Evolutionary conservation across 1,140 invertebrate genomes (phyloP).

Genomic region (Mercenaria mercenaria): DNA sequence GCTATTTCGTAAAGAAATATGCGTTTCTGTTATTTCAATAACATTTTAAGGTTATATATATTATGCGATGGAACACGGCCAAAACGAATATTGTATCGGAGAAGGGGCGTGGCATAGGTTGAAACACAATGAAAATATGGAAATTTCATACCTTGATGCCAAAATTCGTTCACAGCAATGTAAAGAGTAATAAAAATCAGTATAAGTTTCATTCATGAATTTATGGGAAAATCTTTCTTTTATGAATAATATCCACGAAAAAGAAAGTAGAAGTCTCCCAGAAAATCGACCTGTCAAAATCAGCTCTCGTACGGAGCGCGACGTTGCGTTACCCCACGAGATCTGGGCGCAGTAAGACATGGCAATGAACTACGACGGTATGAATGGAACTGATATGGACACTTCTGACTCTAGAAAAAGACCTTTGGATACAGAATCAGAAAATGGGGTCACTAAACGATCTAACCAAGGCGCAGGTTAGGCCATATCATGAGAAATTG

Average conservation of each 20-base stretch:
- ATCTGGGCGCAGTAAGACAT: slow-evolving; percentile 82
- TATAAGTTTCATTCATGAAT: slow-evolving; percentile 53
- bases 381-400: slow-evolving; percentile 85
- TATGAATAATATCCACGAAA: neutral
- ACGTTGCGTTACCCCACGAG: slow-evolving; percentile 81
- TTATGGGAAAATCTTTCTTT: neutral
- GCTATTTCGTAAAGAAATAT: neutral
- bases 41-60: slow-evolving; percentile 60
- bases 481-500: slow-evolving; percentile 72
- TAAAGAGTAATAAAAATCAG: neutral
- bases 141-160: neutral
- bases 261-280: neutral
- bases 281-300: slow-evolving; percentile 58
- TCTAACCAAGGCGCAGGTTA: slow-evolving; percentile 95
- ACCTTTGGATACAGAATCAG: slow-evolving; percentile 93
- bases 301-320: slow-evolving; percentile 30
- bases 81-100: neutral
- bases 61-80: slow-evolving; percentile 48
- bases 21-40: slow-evolving; percentile 42
- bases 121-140: neutral
- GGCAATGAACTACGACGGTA: slow-evolving; percentile 84
- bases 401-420: slow-evolving; percentile 90
- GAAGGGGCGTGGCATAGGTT: slow-evolving; percentile 59
- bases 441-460: slow-evolving; percentile 94
- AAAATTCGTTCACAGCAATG: neutral